phyloP scores from a whole-genome alignment of 2,888 invertebrate genomes.

The Drosophila tanythrix region DNA sequence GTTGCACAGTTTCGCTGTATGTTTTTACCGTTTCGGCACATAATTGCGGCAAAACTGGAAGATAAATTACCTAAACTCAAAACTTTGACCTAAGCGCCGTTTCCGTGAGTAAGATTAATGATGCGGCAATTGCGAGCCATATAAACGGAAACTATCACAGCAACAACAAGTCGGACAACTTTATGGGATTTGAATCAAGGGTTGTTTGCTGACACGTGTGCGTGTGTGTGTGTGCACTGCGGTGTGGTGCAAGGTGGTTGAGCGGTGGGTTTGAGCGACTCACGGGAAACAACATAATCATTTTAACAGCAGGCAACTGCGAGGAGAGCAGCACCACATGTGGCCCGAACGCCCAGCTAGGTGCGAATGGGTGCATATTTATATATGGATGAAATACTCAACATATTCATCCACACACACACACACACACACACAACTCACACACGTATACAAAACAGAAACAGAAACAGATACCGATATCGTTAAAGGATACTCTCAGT shows the following conservation, averaged over 20 bases:
- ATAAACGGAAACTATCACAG: conserved; percentile 71
- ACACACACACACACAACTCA: conserved; percentile 3
- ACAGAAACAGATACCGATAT: neutral
- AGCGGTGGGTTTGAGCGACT: conserved; percentile 22
- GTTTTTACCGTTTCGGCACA: conserved; percentile 65
- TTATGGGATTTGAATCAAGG: conserved; percentile 72
- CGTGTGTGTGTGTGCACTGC: neutral
- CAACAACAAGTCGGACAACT: conserved; percentile 60
- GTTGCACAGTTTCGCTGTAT: conserved; percentile 26
- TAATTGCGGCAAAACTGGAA: conserved; percentile 77
- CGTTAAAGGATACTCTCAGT: conserved; percentile 47
- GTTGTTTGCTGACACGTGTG: conserved; percentile 22
- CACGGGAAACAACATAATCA: conserved; percentile 71
- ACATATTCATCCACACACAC: conserved; percentile 10
- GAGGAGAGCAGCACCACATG: conserved; percentile 56
- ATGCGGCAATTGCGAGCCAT: conserved; percentile 70
- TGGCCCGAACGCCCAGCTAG: conserved; percentile 51
- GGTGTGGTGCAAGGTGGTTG: neutral
- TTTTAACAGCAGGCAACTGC: conserved; percentile 62
- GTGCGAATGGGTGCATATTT: conserved; percentile 79
- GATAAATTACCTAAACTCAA: conserved; percentile 80
- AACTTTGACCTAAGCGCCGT: conserved; percentile 81
- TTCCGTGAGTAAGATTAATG: conserved; percentile 81
- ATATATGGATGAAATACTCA: conserved; percentile 63
- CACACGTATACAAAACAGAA: neutral